Conservation (phyloP, 2,888 invertebrate genomes). For the Tetranychus truncatus region DNA sequence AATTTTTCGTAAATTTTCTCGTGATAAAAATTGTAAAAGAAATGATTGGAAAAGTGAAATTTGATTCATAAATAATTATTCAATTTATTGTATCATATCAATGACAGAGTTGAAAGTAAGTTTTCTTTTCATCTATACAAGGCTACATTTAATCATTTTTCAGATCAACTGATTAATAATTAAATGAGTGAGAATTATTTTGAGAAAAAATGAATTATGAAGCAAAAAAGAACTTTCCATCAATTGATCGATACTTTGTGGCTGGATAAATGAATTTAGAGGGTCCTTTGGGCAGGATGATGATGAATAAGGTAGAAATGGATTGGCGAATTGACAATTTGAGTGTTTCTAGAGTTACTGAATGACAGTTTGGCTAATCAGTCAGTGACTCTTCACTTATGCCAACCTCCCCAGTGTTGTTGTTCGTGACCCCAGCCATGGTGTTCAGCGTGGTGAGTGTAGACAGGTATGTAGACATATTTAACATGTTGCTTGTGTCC, state of each 20-base stretch:
- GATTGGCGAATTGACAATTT: neutral
- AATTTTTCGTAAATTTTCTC: too few species aligned
- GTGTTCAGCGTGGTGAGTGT: neutral
- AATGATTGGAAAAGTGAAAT: too few species aligned
- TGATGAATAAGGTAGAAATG: neutral
- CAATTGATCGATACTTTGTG: neutral
- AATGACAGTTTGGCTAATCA: too few species aligned
- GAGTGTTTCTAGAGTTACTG: neutral
- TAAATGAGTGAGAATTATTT: neutral
- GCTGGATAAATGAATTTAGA: neutral
- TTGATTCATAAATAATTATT: neutral
- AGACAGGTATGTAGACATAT: neutral
- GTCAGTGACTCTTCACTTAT: neutral
- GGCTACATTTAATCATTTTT: neutral
- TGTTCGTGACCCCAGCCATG: conserved; percentile 2
- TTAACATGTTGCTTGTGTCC: neutral
- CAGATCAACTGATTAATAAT: neutral
- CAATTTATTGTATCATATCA: neutral
- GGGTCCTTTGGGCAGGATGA: neutral
- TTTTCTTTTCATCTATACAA: neutral
- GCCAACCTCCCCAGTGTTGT: conserved; percentile 1
- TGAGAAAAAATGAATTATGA: neutral
- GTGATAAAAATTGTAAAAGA: too few species aligned
- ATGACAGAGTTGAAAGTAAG: neutral
- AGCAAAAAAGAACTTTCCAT: neutral